Base-by-base conservation (phyloP, 2,113 vertebrate species). In the Nesoenas mayeri region DNA sequence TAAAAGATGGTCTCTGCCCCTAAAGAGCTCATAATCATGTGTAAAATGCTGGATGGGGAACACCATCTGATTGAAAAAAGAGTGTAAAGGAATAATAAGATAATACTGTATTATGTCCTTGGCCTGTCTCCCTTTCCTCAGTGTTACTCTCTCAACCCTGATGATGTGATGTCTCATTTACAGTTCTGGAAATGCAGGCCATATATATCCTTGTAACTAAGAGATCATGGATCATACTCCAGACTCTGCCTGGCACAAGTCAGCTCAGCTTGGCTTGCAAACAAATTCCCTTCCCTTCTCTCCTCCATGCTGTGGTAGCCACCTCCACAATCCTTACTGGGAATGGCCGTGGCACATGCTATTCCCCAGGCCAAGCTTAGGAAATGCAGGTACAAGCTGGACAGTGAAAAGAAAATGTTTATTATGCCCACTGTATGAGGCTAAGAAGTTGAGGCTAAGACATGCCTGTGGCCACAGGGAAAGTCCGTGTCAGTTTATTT, bases 151-250 rank as follows among this genome's bases (percentile, higher is more conserved):
- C 91, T 79, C 81, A 91, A 15, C 38, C 24, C 84, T 95, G 91
- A 97, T 97, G 94, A 96, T 93, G 95, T 96, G 95, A 95, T 96
- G 89, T 95, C 96, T 97, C 89, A 89, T 92, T 95, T 87, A 95
- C 91, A 95, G 15, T 87, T 75, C 77, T 92, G 79, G 93, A 95
- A 95, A 85, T 69, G 57, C 65, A 79, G 69, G 53, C 86, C 73
- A 72, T 61, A 65, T 62, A 92, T 78, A 93, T 71, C n/a, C 34
- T 47, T 67, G 34, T 48, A 92, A 67, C 69, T 92, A 61, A 86
- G 64, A 91, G 70, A 92, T 61, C 53, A 48, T 70, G 53, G 42
- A 93, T 31, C 1, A 2, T 51, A 64, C 44, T 72, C 61, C 26
- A 12, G 8, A 95, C 44, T 72, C 80, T 89, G 89, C 87, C 80